Percentiles rank a stretch among this genome's conserved stretches.
Conservation (phyloP, 2,888 invertebrate species). For the Microplitis manilae region DNA sequence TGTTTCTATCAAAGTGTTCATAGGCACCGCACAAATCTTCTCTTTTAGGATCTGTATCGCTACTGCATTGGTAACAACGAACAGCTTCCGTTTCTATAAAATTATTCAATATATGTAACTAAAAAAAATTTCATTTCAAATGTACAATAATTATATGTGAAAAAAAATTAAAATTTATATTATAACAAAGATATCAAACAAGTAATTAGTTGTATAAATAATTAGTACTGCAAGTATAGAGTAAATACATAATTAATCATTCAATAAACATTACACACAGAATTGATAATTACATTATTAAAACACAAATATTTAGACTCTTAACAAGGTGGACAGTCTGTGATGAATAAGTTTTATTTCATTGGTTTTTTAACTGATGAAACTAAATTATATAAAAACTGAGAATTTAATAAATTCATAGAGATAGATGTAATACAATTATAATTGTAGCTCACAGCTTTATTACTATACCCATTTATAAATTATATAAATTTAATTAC, state of each 20-base stretch:
- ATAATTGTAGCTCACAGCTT: neutral
- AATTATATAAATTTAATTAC: neutral
- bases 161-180: constrained; percentile 27
- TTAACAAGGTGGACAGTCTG: neutral
- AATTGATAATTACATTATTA: neutral
- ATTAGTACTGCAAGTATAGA: neutral
- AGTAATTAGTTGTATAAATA: neutral
- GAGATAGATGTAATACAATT: neutral
- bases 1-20: constrained; percentile 84
- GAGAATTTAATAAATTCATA: neutral
- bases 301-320: neutral
- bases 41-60: constrained; percentile 84
- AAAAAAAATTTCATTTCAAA: no score
- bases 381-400: neutral
- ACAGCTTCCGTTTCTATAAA: constrained; percentile 75
- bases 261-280: neutral
- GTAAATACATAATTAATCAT: neutral
- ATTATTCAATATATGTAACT: neutral
- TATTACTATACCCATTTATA: neutral
- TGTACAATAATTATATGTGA: neutral
- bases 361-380: neutral
- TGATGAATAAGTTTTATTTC: neutral
- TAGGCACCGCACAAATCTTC: constrained; percentile 95
- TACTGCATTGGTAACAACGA: constrained; percentile 95
- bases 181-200: neutral